A percentile compares a stretch with the other conserved stretches of the same genome.
phyloP scores from a whole-genome alignment of 1,140 invertebrate genomes.

The Brachionus sp. region DNA sequence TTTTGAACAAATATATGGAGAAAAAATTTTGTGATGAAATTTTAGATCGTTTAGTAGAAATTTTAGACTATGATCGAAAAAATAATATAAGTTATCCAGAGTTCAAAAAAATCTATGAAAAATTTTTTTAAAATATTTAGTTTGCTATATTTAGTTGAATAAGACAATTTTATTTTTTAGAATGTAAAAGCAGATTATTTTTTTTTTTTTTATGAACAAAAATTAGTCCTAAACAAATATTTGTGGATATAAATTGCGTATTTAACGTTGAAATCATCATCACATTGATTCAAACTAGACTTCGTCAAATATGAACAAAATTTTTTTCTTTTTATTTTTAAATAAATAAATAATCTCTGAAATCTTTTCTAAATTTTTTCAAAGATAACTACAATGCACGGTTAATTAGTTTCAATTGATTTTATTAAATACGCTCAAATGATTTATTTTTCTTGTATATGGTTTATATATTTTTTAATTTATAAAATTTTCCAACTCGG shows the following conservation, averaged over 20 bases:
- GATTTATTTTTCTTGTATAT: background rate
- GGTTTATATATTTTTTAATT: background rate
- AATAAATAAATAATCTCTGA: background rate
- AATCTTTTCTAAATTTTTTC: background rate
- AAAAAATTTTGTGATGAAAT: background rate
- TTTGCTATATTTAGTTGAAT: background rate
- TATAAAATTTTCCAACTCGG: background rate
- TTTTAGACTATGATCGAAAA: background rate
- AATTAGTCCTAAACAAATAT: background rate
- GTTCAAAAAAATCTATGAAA: constrained; percentile 9
- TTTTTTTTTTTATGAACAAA: background rate
- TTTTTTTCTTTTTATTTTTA: background rate
- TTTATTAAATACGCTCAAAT: background rate
- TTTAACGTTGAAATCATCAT: background rate
- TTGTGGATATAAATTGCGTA: background rate
- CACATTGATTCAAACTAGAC: background rate
- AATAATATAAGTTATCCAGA: background rate
- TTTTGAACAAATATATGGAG: background rate
- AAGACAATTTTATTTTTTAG: background rate
- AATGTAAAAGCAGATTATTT: background rate
- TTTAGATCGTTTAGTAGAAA: background rate
- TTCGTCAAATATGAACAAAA: background rate
- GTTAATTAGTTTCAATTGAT: background rate
- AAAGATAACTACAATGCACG: background rate
- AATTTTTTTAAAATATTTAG: constrained; percentile 6